A percentile compares a stretch with the other conserved stretches of the same genome.
Evolutionary conservation across 2,797 vertebrate species (phyloP).

Genomic region (Lophotriccus pileatus): DNA sequence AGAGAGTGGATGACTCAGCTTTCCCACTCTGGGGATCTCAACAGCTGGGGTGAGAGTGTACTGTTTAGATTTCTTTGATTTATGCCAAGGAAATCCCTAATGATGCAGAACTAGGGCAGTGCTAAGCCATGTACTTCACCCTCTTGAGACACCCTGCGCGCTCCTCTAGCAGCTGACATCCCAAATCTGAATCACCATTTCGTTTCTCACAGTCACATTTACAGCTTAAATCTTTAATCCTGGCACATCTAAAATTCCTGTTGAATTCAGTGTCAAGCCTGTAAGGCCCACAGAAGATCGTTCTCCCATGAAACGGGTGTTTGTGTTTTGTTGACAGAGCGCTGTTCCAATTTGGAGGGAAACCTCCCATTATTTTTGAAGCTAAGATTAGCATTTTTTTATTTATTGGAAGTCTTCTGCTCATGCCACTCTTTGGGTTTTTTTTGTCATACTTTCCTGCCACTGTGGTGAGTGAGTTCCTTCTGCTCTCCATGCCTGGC

Average conservation of each 20-base stretch:
- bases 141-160: not conserved
- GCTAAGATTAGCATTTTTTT: not conserved
- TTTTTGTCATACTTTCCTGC: not conserved
- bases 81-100: constrained; percentile 1
- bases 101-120: not conserved
- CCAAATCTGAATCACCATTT: not conserved
- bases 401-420: not conserved
- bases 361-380: not conserved
- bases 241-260: not conserved
- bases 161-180: not conserved
- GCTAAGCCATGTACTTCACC: not conserved
- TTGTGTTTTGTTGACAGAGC: not conserved
- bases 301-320: not conserved
- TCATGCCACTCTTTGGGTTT: not conserved
- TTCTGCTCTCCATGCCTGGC: not conserved
- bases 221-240: not conserved
- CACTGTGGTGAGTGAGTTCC: not conserved
- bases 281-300: not conserved
- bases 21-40: not conserved
- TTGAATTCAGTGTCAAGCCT: not conserved
- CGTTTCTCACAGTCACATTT: not conserved
- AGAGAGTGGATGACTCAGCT: not conserved
- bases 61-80: not conserved
- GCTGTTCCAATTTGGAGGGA: not conserved
- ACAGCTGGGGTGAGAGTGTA: not conserved